Percentiles rank a stretch among this genome's conserved stretches.
Conservation (phyloP, 2,888 invertebrate genomes). For the Morpho deidamia region DNA sequence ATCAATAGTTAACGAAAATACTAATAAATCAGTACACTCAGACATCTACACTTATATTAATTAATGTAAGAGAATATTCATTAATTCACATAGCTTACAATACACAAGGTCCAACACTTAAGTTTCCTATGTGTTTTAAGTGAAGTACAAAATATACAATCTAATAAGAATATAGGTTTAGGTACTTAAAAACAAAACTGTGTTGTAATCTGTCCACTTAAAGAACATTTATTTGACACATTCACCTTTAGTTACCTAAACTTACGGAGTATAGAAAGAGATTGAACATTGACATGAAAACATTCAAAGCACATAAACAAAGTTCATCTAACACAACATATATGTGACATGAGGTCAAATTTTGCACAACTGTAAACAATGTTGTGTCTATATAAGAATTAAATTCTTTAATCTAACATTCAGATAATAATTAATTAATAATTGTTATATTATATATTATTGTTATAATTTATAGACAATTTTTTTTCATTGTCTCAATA, state of each 20-base stretch:
- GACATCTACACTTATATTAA: slow-evolving; percentile 24
- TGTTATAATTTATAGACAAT: not conserved
- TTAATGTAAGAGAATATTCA: slow-evolving; percentile 25
- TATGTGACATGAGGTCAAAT: not conserved
- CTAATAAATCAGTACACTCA: slow-evolving; percentile 22
- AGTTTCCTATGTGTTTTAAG: slow-evolving; percentile 16
- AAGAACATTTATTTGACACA: no score
- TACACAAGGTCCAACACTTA: slow-evolving; percentile 20
- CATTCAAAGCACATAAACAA: slow-evolving; percentile 16
- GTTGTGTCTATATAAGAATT: no score
- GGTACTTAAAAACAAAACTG: no score
- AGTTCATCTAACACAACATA: slow-evolving; percentile 6
- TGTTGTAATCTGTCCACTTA: no score
- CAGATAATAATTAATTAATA: no score
- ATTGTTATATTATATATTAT: no score
- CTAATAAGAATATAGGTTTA: slow-evolving; percentile 14
- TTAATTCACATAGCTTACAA: slow-evolving; percentile 23
- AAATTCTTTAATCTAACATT: no score
- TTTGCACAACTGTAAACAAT: no score
- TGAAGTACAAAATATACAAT: slow-evolving; percentile 18
- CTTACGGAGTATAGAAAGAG: no score
- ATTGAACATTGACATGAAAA: slow-evolving; percentile 14
- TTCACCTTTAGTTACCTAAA: no score
- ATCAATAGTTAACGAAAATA: slow-evolving; percentile 11
- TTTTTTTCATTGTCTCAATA: not conserved